phyloP scores from a whole-genome alignment of 2,888 invertebrate species.

The Lochmaea crataegi region DNA sequence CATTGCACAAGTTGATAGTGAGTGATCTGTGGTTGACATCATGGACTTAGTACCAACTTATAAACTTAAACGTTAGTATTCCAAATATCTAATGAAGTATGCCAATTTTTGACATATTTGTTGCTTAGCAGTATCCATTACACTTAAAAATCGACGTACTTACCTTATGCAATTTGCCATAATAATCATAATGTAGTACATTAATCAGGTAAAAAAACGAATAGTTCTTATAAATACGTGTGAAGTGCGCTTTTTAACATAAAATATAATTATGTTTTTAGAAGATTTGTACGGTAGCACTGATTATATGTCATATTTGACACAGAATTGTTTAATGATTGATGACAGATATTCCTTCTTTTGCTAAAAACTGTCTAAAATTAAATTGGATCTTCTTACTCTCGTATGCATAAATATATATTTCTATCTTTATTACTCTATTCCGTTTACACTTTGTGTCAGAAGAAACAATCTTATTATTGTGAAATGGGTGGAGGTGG shows the following conservation, averaged over 20 bases:
- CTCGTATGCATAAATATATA: not conserved
- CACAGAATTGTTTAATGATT: not conserved
- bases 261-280: too few species aligned
- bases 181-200: too few species aligned
- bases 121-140: too few species aligned
- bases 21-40: not conserved
- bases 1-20: too few species aligned
- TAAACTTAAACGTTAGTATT: too few species aligned
- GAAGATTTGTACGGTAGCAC: not conserved
- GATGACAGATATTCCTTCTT: slow-evolving; percentile 3
- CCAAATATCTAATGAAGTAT: too few species aligned
- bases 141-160: too few species aligned
- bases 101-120: too few species aligned
- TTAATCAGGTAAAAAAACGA: too few species aligned
- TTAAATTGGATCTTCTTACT: not conserved
- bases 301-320: slow-evolving; percentile 1
- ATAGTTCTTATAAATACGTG: too few species aligned
- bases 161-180: too few species aligned
- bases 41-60: not conserved
- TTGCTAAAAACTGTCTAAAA: not conserved
- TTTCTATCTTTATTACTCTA: slow-evolving; percentile 2
- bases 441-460: slow-evolving; percentile 1
- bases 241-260: too few species aligned
- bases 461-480: slow-evolving; percentile 5
- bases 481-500: slow-evolving; percentile 36